Evolutionary conservation across 2,888 invertebrate species (phyloP), one percentile per base, ranked within the genome.

Genomic region (Acleris holmiana): DNA sequence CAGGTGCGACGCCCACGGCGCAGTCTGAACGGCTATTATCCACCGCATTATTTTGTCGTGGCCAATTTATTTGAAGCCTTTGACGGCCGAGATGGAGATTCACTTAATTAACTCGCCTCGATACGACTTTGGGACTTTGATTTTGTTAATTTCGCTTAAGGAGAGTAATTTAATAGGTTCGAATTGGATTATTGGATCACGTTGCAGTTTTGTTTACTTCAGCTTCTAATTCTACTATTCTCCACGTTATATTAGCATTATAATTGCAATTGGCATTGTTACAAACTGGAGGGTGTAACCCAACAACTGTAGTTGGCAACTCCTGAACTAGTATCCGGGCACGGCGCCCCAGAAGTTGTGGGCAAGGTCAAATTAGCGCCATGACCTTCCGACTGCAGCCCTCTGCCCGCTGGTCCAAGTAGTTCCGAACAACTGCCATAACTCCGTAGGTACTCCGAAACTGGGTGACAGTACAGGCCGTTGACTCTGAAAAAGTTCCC

Each of bases 401-500:
- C 88, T 85, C 86, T 83, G 84, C 76, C 80, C 76, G 80, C 74
- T 84, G 86, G 88, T 80, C 88, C 89, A 89, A 91, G 87, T 91
- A 91, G 90, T 91, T 86, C 76, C 83, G 84, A 91, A 92, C 91
- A 92, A 93, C 91, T 93, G 92, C 91, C 91, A 93, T 92, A 91
- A 92, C 91, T 92, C 91, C 82, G 86, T 82, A 83, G 86, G 85
- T 86, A 87, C 89, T 90, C 91, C 78, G 87, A 89, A 92, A 92
- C 92, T 91, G 89, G 92, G 92, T 91, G 91, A 92, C 92, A 89
- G 89, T 88, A 88, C 83, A 85, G 82, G 77, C 89, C 92, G 87
- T 92, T 91, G 92, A 92, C 92, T 91, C 87, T 88, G 91, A 92
- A 91, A 92, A 92, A 92, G 89, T 92, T 92, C 88, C 79, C 88